Evolutionary conservation across 1,140 invertebrate species (phyloP).

Genomic region (Diploscapter pachys): DNA sequence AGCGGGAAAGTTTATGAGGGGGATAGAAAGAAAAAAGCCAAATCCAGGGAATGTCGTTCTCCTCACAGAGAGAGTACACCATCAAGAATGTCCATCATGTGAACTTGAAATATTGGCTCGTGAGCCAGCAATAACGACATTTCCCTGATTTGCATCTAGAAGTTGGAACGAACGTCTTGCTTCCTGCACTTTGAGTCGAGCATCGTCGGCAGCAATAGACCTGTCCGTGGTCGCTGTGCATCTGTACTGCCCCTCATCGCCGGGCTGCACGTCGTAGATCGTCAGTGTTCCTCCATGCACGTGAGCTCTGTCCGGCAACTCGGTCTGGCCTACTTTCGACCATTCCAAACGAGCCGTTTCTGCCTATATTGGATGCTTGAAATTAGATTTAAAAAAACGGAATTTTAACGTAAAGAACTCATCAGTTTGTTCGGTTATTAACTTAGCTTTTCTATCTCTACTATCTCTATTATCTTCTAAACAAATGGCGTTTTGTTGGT

Average conservation of each 20-base stretch:
- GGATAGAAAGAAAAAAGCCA: too few relatives aligned
- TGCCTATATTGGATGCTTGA: conserved; percentile 39
- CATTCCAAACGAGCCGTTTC: conserved; percentile 47
- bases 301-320: conserved; percentile 41
- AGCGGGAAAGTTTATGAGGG: too few relatives aligned
- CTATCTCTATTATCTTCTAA: too few relatives aligned
- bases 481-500: too few relatives aligned
- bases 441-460: too few relatives aligned
- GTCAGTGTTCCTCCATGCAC: conserved; percentile 43
- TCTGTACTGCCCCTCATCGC: conserved; percentile 50
- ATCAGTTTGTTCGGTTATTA: not conserved
- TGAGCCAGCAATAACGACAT: not conserved
- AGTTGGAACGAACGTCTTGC: too few relatives aligned
- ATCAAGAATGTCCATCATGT: not conserved
- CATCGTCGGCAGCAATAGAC: conserved; percentile 52
- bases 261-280: conserved; percentile 42
- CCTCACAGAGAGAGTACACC: not conserved
- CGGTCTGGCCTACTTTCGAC: conserved; percentile 44
- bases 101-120: not conserved
- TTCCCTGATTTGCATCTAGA: too few relatives aligned
- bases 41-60: not conserved
- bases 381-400: not conserved
- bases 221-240: conserved; percentile 42
- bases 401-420: not conserved
- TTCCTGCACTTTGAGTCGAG: conserved; percentile 15